Base-by-base conservation (phyloP, 1,140 invertebrate species). In the Sminthurinus signatus region DNA sequence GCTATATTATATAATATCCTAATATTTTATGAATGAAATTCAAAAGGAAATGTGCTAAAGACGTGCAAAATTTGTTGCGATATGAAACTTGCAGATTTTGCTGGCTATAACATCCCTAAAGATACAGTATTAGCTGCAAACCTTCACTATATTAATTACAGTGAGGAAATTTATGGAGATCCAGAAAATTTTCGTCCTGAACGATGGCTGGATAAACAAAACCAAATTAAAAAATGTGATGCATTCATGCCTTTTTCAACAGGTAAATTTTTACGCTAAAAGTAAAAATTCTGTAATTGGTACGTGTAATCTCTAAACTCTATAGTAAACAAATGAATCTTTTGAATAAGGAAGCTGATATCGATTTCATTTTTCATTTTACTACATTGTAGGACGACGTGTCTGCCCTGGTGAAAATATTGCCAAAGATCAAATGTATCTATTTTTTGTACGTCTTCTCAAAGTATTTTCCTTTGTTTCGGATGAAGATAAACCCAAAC, bases 111-210 rank as follows among this genome's bases (percentile, higher is more conserved):
- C 43, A 67, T 63, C 64, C 80, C 80, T 19, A 73, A 88, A 84
- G 85, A 89, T 63, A 88, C 88, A 23, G 88, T 90, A 81, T 82
- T 93, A 0, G 81, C 93, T 5, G 84, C 84, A n/a, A 93, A 91
- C 74, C 86, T 89, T 69, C 85, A 86, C 62, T 83, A 83, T 54
- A 81, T 88, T 50, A 78, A 92, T 25, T 86, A 87, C 79, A 84
- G 88, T 71, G 80, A 84, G 1, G 77, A 82, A 1, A 82, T 83
- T 54, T 89, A 87, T 74, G 80, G 76, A 10, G 80, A 93, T 39
- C 87, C 89, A 0, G 81, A 88, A 58, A 75, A 77, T 23, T 92
- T 91, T 75, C 80, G 82, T 61, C 91, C 91, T 0, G 88, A 91
- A 67, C 79, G 89, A 67, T 92, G 88, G 74, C 74, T 93, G 1